phyloP scores from a whole-genome alignment of 2,797 vertebrate species.

The Taenioides sp. region DNA sequence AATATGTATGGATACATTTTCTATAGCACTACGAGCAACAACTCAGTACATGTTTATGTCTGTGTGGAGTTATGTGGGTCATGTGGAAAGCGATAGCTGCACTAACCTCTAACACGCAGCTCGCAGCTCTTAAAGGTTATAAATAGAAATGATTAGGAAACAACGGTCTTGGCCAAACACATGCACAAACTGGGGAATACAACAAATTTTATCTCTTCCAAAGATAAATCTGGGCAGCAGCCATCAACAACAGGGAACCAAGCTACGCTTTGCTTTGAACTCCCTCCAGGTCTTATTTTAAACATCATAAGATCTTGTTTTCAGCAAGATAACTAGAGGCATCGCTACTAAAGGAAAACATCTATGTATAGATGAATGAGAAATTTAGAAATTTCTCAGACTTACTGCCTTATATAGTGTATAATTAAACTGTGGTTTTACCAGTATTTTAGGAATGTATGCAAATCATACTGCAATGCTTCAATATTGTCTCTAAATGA shows the following conservation, averaged over 20 bases:
- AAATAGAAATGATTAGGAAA: constrained; percentile 68
- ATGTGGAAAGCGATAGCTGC: constrained; percentile 68
- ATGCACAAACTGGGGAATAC: constrained; percentile 30
- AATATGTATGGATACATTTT: constrained; percentile 57
- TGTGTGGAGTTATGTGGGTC: constrained; percentile 60
- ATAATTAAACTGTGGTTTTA: background rate
- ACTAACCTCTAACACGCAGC: constrained; percentile 46
- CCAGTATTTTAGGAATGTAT: background rate
- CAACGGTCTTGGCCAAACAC: constrained; percentile 40
- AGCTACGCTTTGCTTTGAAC: constrained; percentile 33
- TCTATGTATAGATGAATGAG: background rate
- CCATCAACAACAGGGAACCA: constrained; percentile 36
- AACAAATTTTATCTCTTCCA: constrained; percentile 42
- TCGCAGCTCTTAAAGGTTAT: constrained; percentile 58
- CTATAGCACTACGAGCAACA: constrained; percentile 26
- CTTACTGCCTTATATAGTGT: background rate
- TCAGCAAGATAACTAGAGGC: constrained; percentile 15
- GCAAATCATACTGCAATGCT: background rate
- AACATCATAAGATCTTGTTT: constrained; percentile 11
- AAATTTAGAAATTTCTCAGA: background rate
- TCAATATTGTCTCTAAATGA: background rate
- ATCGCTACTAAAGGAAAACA: background rate
- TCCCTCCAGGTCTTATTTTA: constrained; percentile 25
- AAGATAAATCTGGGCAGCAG: constrained; percentile 53
- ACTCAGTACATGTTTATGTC: constrained; percentile 36